Evolutionary conservation across 2,888 invertebrate species (phyloP).

Genomic region (Callyntrura guangdongensis): DNA sequence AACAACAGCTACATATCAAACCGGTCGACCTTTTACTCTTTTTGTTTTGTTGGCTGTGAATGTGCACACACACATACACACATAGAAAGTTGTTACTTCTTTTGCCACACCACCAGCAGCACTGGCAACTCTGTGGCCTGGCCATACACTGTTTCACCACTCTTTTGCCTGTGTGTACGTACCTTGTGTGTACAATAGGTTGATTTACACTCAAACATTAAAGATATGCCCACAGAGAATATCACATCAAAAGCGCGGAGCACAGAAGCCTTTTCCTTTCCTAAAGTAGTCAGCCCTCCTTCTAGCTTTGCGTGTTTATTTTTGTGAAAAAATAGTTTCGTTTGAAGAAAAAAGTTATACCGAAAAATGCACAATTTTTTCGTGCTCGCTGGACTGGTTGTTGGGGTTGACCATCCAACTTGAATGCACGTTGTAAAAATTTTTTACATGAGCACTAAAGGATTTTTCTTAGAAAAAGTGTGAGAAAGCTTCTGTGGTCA

Average conservation of each 20-base stretch:
- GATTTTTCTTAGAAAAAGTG: conserved; percentile 69
- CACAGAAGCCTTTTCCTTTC: conserved; percentile 74
- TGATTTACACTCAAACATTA: conserved; percentile 11
- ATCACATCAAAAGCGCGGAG: conserved; percentile 69
- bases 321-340: conserved; percentile 59
- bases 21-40: conserved; percentile 73
- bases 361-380: conserved; percentile 60
- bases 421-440: conserved; percentile 29
- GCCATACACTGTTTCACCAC: conserved; percentile 51
- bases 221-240: conserved; percentile 50
- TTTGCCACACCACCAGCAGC: not conserved
- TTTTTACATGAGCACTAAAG: conserved; percentile 59
- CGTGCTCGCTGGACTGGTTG: conserved; percentile 28
- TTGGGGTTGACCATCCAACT: conserved; percentile 61
- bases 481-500: conserved; percentile 62
- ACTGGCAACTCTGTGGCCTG: not conserved
- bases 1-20: conserved; percentile 58
- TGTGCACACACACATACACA: not conserved
- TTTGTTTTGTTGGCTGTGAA: conserved; percentile 37
- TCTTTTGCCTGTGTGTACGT: too few relatives aligned
- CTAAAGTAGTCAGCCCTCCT: conserved; percentile 64
- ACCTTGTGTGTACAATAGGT: conserved; percentile 18
- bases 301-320: conserved; percentile 70
- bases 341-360: conserved; percentile 60
- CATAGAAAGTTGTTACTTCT: not conserved